Percentiles rank a stretch among this genome's conserved stretches.
Evolutionary conservation across 2,113 vertebrate genomes (phyloP).

Genomic region (Nerophis ophidion): DNA sequence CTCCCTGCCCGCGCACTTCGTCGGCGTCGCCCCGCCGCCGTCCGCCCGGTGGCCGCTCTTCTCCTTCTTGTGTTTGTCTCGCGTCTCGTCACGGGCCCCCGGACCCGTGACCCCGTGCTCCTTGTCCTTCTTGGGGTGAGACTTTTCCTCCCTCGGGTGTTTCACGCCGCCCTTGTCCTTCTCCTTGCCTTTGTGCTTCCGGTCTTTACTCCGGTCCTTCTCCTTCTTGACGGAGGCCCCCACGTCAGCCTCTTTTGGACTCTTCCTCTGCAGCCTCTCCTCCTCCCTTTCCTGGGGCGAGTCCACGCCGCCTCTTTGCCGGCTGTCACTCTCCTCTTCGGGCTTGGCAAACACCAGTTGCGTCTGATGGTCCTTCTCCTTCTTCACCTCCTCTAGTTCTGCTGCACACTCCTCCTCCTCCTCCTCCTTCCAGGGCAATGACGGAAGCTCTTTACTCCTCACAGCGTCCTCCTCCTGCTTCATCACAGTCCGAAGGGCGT

Average conservation of each 20-base stretch:
- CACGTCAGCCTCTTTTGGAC: constrained; percentile 34
- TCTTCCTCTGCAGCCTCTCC: constrained; percentile 41
- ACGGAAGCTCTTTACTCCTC: constrained; percentile 6
- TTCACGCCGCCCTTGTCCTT: constrained; percentile 16
- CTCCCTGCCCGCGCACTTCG: constrained; percentile 50
- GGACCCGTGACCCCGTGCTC: constrained; percentile 53
- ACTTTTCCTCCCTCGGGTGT: neutral
- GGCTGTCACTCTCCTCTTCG: constrained; percentile 13
- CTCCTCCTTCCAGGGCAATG: constrained; percentile 42
- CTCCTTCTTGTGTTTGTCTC: constrained; percentile 66
- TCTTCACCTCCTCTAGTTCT: constrained; percentile 31
- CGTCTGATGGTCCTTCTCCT: constrained; percentile 34
- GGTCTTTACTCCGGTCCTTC: constrained; percentile 42
- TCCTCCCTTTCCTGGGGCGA: constrained; percentile 31
- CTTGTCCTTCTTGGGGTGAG: constrained; percentile 53
- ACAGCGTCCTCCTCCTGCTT: constrained; percentile 26
- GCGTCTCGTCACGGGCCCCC: constrained; percentile 42
- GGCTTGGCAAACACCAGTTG: constrained; percentile 18
- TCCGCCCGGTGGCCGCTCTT: constrained; percentile 64
- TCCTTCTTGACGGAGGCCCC: constrained; percentile 40
- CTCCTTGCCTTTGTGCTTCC: constrained; percentile 46
- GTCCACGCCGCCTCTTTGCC: constrained; percentile 22
- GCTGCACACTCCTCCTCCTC: constrained; percentile 21
- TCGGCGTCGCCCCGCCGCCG: constrained; percentile 24
- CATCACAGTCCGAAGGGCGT: constrained; percentile 9